Evolutionary conservation across 1,140 invertebrate species (phyloP).

Genomic region (Platyscapa corneri): DNA sequence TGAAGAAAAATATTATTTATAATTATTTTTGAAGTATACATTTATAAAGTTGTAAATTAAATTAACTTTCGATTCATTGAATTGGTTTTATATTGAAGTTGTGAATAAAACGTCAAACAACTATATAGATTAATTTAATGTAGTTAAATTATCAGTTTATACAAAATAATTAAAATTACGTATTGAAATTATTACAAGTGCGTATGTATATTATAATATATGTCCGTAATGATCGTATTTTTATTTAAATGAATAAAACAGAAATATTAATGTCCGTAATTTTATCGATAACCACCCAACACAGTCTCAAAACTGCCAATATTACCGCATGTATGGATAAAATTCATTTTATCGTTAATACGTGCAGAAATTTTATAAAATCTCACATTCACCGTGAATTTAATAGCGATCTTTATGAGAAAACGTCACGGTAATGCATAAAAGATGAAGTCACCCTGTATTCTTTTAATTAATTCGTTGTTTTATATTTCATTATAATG

Average conservation of each 20-base stretch:
- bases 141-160: not conserved
- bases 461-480: conserved; percentile 24
- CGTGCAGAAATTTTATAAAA: conserved; percentile 24
- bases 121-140: not conserved
- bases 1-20: too few species aligned
- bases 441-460: conserved; percentile 16
- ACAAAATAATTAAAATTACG: not conserved
- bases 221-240: not conserved
- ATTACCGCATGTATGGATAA: not conserved
- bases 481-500: conserved; percentile 30
- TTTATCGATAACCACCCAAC: not conserved
- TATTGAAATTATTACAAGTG: not conserved
- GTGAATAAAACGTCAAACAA: not conserved
- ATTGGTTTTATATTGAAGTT: too few species aligned
- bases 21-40: too few species aligned
- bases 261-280: not conserved
- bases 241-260: not conserved
- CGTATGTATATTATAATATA: not conserved
- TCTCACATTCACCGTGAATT: not conserved
- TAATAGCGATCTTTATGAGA: conserved; percentile 23
- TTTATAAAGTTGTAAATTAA: too few species aligned
- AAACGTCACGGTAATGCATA: conserved; percentile 23
- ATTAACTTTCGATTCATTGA: too few species aligned
- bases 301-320: not conserved
- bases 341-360: conserved; percentile 21